Percentiles rank a stretch among this genome's conserved stretches.
phyloP scores from a whole-genome alignment of 2,113 vertebrate species.

The Lanius collurio region DNA sequence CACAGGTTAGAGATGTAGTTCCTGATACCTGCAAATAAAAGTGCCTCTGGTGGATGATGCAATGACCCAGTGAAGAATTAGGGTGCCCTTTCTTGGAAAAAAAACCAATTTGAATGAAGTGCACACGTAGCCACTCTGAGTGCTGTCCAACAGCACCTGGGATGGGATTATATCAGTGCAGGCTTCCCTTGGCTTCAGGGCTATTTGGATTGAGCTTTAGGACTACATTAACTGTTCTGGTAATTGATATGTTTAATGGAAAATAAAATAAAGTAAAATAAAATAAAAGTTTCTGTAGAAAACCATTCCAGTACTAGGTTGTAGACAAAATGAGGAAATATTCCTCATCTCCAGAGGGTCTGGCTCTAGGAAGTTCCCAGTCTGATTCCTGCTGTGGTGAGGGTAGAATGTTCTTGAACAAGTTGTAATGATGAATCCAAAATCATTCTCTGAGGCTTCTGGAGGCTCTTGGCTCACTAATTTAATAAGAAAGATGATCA shows the following conservation, averaged over 20 bases:
- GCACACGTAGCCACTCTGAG: rapidly evolving
- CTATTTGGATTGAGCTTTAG: background rate
- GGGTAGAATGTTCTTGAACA: background rate
- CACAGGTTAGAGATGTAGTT: background rate
- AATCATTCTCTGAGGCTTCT: background rate
- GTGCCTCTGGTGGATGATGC: background rate
- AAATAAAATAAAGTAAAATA: background rate
- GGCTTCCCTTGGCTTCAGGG: background rate
- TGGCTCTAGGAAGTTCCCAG: background rate
- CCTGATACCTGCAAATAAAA: background rate
- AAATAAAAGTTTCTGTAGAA: background rate
- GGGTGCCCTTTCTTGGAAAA: background rate
- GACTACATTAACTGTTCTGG: background rate
- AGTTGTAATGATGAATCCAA: background rate
- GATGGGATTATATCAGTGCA: background rate
- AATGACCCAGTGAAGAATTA: background rate
- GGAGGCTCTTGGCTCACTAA: background rate
- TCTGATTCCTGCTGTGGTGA: background rate
- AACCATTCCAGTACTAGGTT: background rate
- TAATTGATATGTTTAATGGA: background rate
- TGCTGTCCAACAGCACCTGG: background rate
- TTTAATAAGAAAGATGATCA: background rate
- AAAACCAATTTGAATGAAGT: background rate
- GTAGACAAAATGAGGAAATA: background rate
- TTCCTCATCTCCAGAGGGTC: background rate